Evolutionary conservation across 1,140 invertebrate species (phyloP).

Genomic region (Druon quercuslanigerum): DNA sequence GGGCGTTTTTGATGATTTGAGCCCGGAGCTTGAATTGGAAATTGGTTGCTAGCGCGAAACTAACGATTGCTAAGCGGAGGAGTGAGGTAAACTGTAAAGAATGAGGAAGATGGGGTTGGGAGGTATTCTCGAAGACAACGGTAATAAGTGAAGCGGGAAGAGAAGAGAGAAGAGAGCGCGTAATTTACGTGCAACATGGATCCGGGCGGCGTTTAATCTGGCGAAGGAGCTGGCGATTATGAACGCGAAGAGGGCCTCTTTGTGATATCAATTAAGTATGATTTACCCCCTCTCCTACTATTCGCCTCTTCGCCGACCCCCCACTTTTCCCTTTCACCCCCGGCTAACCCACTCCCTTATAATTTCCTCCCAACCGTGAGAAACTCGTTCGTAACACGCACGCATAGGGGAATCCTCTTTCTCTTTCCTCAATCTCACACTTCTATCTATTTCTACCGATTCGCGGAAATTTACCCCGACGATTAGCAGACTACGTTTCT

Average conservation of each 20-base stretch:
- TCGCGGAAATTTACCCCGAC: neutral
- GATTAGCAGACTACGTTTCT: neutral
- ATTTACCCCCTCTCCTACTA: constrained; percentile 57
- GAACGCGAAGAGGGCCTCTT: constrained; percentile 59
- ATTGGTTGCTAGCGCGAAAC: constrained; percentile 40
- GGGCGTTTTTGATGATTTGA: constrained; percentile 46
- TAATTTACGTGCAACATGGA: constrained; percentile 69
- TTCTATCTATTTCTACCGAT: constrained; percentile 31
- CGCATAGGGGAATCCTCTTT: constrained; percentile 53
- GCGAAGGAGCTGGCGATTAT: constrained; percentile 63
- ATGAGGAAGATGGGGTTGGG: constrained; percentile 37
- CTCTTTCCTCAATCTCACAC: constrained; percentile 44
- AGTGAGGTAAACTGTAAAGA: constrained; percentile 36
- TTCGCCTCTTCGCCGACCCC: constrained; percentile 23
- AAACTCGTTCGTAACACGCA: constrained; percentile 73
- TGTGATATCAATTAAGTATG: constrained; percentile 72
- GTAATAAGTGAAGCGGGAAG: constrained; percentile 60
- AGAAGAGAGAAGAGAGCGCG: constrained; percentile 50
- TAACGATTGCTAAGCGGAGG: constrained; percentile 40
- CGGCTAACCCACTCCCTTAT: constrained; percentile 72
- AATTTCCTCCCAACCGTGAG: constrained; percentile 74
- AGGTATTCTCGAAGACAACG: constrained; percentile 54
- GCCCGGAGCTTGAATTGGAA: constrained; percentile 41
- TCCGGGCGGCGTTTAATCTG: constrained; percentile 64
- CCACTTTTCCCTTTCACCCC: constrained; percentile 41